Conservation (phyloP, 64 coral and sea anemone species). For the Porites lutea region DNA sequence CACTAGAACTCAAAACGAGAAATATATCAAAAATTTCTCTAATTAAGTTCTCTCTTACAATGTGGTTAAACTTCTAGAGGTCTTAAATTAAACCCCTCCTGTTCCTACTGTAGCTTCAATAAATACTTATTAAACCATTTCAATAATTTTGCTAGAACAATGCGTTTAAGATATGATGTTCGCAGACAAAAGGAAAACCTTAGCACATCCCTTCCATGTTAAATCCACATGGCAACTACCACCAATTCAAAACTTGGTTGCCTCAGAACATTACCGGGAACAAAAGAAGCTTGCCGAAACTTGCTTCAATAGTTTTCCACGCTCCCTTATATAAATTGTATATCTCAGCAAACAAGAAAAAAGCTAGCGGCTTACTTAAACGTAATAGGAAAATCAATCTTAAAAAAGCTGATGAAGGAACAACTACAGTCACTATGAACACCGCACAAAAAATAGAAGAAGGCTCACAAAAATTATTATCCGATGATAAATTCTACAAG, state of each 20-base stretch:
- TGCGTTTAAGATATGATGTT: neutral
- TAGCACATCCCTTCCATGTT: neutral
- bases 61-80: neutral
- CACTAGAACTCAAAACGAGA: too few species aligned
- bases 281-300: too few species aligned
- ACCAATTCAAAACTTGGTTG: too few species aligned
- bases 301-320: too few species aligned
- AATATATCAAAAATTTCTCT: neutral
- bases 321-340: too few species aligned
- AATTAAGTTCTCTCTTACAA: neutral
- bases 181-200: neutral
- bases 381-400: too few species aligned
- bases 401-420: neutral
- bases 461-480: neutral
- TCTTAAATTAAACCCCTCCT: too few species aligned
- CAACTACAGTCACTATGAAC: neutral
- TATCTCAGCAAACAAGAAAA: too few species aligned
- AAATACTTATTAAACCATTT: too few species aligned
- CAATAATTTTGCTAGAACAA: neutral
- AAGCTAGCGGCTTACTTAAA: too few species aligned
- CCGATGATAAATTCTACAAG: neutral
- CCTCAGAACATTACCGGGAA: too few species aligned
- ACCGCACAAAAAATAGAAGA: neutral
- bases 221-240: conserved; percentile 1
- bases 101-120: too few species aligned